A percentile compares a stretch with the other conserved stretches of the same genome.
Conservation (phyloP, 1,140 invertebrate genomes). For the Pseudomyrmex cubaensis region DNA sequence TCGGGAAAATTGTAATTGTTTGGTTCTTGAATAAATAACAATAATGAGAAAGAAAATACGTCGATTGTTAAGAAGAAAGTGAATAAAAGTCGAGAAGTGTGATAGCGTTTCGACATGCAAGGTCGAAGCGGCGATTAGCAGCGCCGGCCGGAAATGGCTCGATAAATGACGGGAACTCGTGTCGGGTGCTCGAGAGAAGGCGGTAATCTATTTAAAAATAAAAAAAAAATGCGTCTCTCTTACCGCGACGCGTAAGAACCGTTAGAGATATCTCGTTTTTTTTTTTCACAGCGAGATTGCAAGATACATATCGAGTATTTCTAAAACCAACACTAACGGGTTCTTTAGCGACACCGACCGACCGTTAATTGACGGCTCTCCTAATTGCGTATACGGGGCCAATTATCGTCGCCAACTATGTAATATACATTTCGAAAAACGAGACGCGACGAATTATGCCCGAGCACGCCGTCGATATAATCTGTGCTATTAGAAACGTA, state of each 20-base stretch:
- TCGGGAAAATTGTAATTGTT: not conserved
- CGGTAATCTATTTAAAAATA: not conserved
- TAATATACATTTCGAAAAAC: constrained; percentile 8
- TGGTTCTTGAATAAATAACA: not conserved
- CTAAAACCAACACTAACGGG: constrained; percentile 44
- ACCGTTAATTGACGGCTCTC: constrained; percentile 25
- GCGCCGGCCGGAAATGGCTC: constrained; percentile 50
- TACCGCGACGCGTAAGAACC: not conserved
- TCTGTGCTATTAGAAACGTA: constrained; percentile 33
- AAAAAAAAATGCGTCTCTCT: constrained; percentile 25
- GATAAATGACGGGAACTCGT: constrained; percentile 35
- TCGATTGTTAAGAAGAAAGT: not conserved
- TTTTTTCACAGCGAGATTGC: not conserved
- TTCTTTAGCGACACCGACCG: constrained; percentile 18
- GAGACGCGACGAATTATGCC: constrained; percentile 27
- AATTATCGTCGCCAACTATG: constrained; percentile 31
- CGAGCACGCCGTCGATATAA: constrained; percentile 26
- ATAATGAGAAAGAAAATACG: not conserved
- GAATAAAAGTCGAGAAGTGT: not conserved
- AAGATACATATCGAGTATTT: not conserved
- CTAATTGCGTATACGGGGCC: constrained; percentile 23
- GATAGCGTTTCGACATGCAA: constrained; percentile 4
- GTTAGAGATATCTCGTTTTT: constrained; percentile 6
- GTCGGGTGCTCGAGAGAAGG: constrained; percentile 39
- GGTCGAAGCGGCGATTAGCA: constrained; percentile 42